Percentiles rank a stretch among this genome's conserved stretches.
Conservation (phyloP, 1,140 invertebrate species). For the Agrilus planipennis region DNA sequence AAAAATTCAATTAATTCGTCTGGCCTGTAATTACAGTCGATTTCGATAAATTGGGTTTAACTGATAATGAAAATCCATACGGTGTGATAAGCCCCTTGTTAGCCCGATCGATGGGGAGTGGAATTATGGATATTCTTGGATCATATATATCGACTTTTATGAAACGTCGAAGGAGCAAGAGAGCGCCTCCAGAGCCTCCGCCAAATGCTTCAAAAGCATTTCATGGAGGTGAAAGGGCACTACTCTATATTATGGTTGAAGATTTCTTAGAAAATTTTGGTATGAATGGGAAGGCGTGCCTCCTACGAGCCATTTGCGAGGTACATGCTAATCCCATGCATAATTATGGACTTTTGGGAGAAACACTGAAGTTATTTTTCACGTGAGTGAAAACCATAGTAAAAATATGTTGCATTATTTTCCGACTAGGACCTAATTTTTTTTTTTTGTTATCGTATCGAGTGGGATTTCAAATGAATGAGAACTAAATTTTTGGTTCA, state of each 20-base stretch:
- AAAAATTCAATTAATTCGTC: no score
- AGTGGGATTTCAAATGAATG: no score
- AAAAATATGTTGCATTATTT: no score
- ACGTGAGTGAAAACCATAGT: constrained; percentile 45
- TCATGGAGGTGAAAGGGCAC: constrained; percentile 65
- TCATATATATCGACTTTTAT: constrained; percentile 61
- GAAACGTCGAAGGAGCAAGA: constrained; percentile 48
- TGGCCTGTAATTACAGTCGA: constrained; percentile 56
- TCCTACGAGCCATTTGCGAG: constrained; percentile 73
- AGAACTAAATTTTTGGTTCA: no score
- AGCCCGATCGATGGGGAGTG: constrained; percentile 54
- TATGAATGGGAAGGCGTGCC: constrained; percentile 66
- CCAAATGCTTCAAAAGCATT: constrained; percentile 36
- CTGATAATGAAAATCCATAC: constrained; percentile 75
- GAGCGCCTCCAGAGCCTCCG: constrained; percentile 33
- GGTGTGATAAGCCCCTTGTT: constrained; percentile 60
- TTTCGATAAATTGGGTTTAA: constrained; percentile 69
- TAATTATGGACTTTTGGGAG: constrained; percentile 64
- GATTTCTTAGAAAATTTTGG: constrained; percentile 65
- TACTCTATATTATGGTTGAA: constrained; percentile 62
- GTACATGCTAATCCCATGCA: constrained; percentile 65
- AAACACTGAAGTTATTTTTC: constrained; percentile 67
- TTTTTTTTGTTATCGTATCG: no score
- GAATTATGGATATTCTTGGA: constrained; percentile 46
- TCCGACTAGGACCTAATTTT: no score